These are phyloP conservation scores for Boulengeromyrus knoepffleri DNA, from an alignment of 2,113 vertebrate species.

Conservation along the genomic window DNA sequence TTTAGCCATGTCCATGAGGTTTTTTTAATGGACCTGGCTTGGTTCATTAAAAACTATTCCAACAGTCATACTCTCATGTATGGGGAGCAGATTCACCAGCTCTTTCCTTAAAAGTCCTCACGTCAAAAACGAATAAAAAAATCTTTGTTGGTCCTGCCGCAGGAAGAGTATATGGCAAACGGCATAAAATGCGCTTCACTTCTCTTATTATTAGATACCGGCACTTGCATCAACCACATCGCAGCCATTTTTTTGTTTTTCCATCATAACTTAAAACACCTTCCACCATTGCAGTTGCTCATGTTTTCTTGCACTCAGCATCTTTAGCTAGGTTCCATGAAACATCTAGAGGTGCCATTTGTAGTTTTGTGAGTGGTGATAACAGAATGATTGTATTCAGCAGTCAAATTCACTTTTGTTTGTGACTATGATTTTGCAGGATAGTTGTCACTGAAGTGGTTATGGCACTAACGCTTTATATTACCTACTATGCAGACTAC, in stretches of 20 bases:
- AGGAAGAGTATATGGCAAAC: not conserved
- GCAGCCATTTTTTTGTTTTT: not conserved
- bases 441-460: not conserved
- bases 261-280: not conserved
- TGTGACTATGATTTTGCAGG: not conserved
- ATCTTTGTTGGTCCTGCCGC: not conserved
- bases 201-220: not conserved
- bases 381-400: not conserved
- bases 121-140: too few relatives aligned
- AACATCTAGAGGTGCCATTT: not conserved
- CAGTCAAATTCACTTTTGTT: not conserved
- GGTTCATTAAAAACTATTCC: not conserved
- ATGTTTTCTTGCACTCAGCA: not conserved
- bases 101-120: too few relatives aligned
- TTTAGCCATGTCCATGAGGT: not conserved
- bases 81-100: too few relatives aligned
- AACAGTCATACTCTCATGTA: not conserved
- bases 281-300: not conserved
- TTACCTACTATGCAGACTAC: not conserved
- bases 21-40: not conserved
- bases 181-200: too few relatives aligned
- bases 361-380: not conserved
- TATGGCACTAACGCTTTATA: not conserved
- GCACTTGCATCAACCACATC: not conserved
- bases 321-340: not conserved